A percentile compares a stretch with the other conserved stretches of the same genome.
phyloP scores from a whole-genome alignment of 1,140 invertebrate species.

The Helicorthomorpha holstii region DNA sequence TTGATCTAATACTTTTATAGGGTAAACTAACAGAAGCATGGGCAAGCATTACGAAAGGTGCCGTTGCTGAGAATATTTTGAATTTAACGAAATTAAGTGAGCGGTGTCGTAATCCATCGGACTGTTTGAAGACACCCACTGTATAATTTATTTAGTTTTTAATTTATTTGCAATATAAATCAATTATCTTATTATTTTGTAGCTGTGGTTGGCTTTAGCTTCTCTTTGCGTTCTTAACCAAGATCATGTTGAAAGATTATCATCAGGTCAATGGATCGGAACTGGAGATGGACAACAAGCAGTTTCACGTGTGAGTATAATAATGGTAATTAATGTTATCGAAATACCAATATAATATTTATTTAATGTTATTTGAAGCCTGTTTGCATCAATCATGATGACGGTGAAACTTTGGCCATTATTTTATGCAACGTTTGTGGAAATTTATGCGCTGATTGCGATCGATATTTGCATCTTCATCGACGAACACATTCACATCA shows the following conservation, averaged over 20 bases:
- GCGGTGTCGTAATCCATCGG: slow-evolving; percentile 44
- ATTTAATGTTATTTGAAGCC: slow-evolving; percentile 31
- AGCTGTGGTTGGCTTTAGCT: slow-evolving; percentile 77
- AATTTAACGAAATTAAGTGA: slow-evolving; percentile 67
- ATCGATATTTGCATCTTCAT: slow-evolving; percentile 82
- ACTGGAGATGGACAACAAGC: slow-evolving; percentile 30
- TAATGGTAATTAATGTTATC: not conserved
- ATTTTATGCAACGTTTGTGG: slow-evolving; percentile 80
- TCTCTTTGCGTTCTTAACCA: slow-evolving; percentile 81
- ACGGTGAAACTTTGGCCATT: slow-evolving; percentile 81
- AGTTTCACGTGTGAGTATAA: slow-evolving; percentile 40
- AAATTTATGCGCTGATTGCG: slow-evolving; percentile 87
- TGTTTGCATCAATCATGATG: slow-evolving; percentile 90
- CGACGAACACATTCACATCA: slow-evolving; percentile 68
- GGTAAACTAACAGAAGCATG: slow-evolving; percentile 70
- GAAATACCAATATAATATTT: not conserved
- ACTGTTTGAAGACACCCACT: slow-evolving; percentile 65
- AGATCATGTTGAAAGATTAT: slow-evolving; percentile 71
- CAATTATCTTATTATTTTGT: slow-evolving; percentile 9
- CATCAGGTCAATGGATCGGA: slow-evolving; percentile 47
- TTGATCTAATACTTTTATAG: slow-evolving; percentile 29
- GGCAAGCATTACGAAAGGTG: slow-evolving; percentile 69
- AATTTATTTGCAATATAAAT: not conserved
- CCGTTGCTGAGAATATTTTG: slow-evolving; percentile 78
- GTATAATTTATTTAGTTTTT: slow-evolving; percentile 12